Conservation (phyloP, 2,888 invertebrate species). For the Nudaria mundana region DNA sequence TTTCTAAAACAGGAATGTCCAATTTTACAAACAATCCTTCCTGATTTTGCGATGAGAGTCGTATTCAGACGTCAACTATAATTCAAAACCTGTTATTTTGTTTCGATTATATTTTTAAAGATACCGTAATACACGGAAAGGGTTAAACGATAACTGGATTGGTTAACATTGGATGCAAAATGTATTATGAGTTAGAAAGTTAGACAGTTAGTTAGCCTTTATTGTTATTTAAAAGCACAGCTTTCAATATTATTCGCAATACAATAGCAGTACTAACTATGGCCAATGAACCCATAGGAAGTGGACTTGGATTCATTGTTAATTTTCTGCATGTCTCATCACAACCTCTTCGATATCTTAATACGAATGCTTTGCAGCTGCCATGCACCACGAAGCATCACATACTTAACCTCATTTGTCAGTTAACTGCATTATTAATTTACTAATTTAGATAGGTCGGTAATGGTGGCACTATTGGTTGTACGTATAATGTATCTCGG, state of each 20-base stretch:
- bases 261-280: constrained; percentile 34
- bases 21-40: constrained; percentile 39
- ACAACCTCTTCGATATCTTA: constrained; percentile 47
- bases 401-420: constrained; percentile 74
- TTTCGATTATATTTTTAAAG: constrained; percentile 51
- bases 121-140: constrained; percentile 37
- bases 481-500: constrained; percentile 27
- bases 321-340: constrained; percentile 40
- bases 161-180: constrained; percentile 43
- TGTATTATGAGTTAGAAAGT: constrained; percentile 43
- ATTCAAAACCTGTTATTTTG: constrained; percentile 54
- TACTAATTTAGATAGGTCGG: constrained; percentile 37
- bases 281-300: constrained; percentile 38
- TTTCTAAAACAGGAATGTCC: constrained; percentile 46
- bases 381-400: constrained; percentile 60
- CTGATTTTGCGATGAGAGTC: constrained; percentile 25
- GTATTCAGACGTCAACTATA: constrained; percentile 26
- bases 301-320: constrained; percentile 28
- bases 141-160: constrained; percentile 48
- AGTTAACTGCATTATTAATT: constrained; percentile 69
- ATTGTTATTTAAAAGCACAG: constrained; percentile 39
- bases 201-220: constrained; percentile 40
- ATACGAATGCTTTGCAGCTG: constrained; percentile 65
- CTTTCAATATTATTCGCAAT: constrained; percentile 41
- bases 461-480: constrained; percentile 19